Conservation (phyloP, 2,888 invertebrate species). For the Morinoia aosen region DNA sequence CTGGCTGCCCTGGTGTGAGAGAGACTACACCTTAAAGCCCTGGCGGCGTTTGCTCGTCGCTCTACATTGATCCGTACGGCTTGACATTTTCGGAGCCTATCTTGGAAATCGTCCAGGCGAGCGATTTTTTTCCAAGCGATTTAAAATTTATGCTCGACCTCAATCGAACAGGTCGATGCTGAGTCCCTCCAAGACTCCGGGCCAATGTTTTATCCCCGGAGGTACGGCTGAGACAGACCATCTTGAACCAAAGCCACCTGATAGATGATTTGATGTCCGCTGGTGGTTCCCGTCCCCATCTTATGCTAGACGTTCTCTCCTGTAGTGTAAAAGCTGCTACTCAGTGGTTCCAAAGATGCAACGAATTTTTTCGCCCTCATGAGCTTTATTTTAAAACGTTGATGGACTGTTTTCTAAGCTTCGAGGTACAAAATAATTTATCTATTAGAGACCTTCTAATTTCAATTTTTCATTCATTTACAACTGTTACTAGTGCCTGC, state of each 20-base stretch:
- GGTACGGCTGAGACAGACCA: background rate
- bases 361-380: background rate
- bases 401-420: too few species aligned
- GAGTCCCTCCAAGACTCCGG: background rate
- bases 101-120: constrained; percentile 20
- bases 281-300: background rate
- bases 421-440: too few species aligned
- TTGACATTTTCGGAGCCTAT: constrained; percentile 30
- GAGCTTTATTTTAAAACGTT: background rate
- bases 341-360: background rate
- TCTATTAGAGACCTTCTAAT: background rate
- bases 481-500: background rate
- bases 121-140: constrained; percentile 22
- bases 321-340: background rate
- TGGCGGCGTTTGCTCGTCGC: background rate
- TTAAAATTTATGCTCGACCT: constrained; percentile 32
- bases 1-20: background rate
- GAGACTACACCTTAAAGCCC: background rate
- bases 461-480: background rate
- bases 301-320: background rate
- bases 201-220: background rate
- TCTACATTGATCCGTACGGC: background rate
- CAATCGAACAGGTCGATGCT: background rate
- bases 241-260: constrained; percentile 1
- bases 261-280: background rate